Percentiles rank a stretch among this genome's conserved stretches.
Conservation (phyloP, 2,113 vertebrate genomes). For the Lanius collurio region DNA sequence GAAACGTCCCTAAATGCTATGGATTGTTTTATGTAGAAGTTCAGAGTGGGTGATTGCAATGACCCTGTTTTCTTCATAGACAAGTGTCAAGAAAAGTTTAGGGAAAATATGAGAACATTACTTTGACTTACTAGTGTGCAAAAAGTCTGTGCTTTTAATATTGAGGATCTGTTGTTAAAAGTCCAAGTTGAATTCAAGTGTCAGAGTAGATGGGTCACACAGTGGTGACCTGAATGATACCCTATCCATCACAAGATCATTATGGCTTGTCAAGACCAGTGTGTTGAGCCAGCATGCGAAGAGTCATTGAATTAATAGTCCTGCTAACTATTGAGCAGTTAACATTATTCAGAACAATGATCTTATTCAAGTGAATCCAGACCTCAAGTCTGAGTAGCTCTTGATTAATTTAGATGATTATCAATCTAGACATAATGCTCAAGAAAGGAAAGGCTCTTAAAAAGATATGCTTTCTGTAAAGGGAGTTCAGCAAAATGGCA, state of each 20-base stretch:
- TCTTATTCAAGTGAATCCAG: neutral
- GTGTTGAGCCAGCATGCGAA: neutral
- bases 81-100: neutral
- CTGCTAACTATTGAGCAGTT: neutral
- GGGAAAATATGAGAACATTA: neutral
- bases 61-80: neutral
- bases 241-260: neutral
- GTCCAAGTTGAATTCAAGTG: neutral
- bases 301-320: neutral
- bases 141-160: neutral
- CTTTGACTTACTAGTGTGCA: neutral
- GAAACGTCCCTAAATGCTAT: neutral
- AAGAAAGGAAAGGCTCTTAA: neutral
- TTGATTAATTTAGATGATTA: neutral
- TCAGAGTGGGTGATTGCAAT: neutral
- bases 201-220: neutral
- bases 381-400: neutral
- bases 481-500: neutral
- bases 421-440: neutral
- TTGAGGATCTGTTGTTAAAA: neutral
- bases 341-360: neutral
- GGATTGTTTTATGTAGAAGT: neutral
- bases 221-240: neutral
- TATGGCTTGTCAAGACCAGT: neutral
- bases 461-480: neutral